Percentiles rank a stretch among this genome's conserved stretches.
These are phyloP conservation scores for Brachypteracias leptosomus DNA, from an alignment of 2,113 vertebrate genomes.

Conservation along the genomic window DNA sequence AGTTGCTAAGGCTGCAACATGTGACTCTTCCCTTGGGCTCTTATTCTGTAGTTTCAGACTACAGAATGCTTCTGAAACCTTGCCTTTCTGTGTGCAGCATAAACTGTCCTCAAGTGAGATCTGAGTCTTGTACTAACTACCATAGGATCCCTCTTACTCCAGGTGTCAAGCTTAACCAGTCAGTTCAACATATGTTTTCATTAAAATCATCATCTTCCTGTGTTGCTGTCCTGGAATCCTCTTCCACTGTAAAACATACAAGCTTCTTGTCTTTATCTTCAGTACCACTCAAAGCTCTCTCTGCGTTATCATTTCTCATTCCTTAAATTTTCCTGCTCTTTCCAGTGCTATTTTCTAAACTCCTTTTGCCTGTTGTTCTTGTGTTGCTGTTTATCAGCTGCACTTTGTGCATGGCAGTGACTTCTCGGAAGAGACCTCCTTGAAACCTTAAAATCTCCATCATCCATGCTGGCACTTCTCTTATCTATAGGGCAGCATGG, in stretches of 20 bases:
- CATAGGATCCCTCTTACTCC: not conserved
- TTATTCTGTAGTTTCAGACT: not conserved
- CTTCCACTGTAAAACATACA: not conserved
- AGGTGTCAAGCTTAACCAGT: not conserved
- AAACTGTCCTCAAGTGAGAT: not conserved
- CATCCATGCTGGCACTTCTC: not conserved
- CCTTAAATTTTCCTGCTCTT: not conserved
- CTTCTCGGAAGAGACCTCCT: not conserved
- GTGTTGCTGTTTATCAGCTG: not conserved
- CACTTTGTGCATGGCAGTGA: not conserved
- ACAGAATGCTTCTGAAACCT: not conserved
- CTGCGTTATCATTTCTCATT: not conserved
- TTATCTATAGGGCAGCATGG: not conserved
- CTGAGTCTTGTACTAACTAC: not conserved
- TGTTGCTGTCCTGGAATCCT: not conserved
- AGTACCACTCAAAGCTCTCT: not conserved
- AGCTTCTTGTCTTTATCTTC: not conserved
- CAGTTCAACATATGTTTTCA: not conserved
- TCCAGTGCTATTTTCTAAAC: not conserved
- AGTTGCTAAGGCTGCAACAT: not conserved
- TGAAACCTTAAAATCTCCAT: not conserved
- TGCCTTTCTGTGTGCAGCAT: not conserved
- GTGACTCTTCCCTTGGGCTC: fast-evolving
- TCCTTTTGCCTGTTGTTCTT: not conserved
- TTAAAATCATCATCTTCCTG: not conserved